Evolutionary conservation across 2,797 vertebrate species (phyloP), one percentile per base, ranked within the genome.

Genomic region (Lates japonicus): DNA sequence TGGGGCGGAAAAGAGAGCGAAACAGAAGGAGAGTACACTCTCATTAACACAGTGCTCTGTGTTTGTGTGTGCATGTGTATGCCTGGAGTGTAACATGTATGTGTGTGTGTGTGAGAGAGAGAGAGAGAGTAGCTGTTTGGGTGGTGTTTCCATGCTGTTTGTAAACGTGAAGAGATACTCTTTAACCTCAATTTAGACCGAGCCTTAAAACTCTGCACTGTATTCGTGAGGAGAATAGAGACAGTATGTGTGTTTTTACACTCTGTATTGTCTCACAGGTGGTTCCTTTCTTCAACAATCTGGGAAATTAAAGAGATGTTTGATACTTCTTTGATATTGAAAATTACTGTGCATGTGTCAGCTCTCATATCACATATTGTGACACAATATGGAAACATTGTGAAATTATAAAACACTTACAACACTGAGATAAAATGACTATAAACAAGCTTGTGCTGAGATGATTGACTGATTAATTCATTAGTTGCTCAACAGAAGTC

Each of bases 1-100:
- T 88, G 89, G 93, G 86, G 71, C 20, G 52, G 87, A 89, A 93
- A 93, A 87, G 84, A 86, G 82, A 87, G 86, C 22, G 69, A 86
- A 91, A 89, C 78, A 88, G 68, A 87, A 70, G 78, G 70, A 87
- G 81, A 82, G 75, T 68, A 90, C 88, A 90, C 75, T 85, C 87
- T 93, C 82, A 90, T 93, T 91, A 92, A 91, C 80, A 82, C 80
- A 64, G 31, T 14, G 63, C 84, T 84, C 54, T 67, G 25, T 58
- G 59, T 80, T 12, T 80, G 41, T 71, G 63, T 84, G 73, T 68
- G 57, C 61, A 63, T 67, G 63, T 58, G 65, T 61, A 52, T 5
- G n/a, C 35, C 20, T 48, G 37, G 39, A 64, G 48, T 80, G 74
- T 61, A 54, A 60, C 22, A 1, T 31, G 42, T 68, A 63, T 66